Evolutionary conservation across 2,797 vertebrate genomes (phyloP).

Genomic region (Pithecia hirsuta): DNA sequence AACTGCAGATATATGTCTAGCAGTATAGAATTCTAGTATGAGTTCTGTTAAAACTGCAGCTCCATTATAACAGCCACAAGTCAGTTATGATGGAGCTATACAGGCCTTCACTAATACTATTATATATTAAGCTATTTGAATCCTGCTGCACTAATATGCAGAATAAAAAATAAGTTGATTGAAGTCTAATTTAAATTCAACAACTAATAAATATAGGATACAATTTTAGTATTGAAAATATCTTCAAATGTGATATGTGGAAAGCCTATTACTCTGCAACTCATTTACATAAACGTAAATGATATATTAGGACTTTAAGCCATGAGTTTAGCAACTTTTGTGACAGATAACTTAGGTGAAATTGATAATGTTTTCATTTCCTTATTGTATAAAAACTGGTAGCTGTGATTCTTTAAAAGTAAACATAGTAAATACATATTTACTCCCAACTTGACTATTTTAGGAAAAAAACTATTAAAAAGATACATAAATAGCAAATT

Average conservation of each 20-base stretch:
- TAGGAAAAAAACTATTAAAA: not conserved
- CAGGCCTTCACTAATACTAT: not conserved
- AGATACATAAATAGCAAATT: not conserved
- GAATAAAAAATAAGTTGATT: not conserved
- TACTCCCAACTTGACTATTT: not conserved
- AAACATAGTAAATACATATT: not conserved
- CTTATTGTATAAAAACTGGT: not conserved
- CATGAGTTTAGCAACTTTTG: not conserved
- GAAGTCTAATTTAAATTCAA: not conserved
- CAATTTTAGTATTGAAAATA: not conserved
- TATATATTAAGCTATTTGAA: not conserved
- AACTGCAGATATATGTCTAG: not conserved
- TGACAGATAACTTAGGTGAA: not conserved
- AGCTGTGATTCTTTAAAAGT: not conserved
- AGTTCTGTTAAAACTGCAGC: not conserved
- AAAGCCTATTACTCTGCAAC: not conserved
- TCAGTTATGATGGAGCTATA: not conserved
- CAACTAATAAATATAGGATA: not conserved
- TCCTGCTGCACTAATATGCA: not conserved
- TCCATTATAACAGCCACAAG: not conserved
- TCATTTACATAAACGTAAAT: not conserved
- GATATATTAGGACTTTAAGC: not conserved
- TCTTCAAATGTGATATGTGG: not conserved
- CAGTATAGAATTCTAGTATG: not conserved
- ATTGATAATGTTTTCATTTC: not conserved